Conservation (phyloP, 2,113 vertebrate genomes). For the Sturnira hondurensis region DNA sequence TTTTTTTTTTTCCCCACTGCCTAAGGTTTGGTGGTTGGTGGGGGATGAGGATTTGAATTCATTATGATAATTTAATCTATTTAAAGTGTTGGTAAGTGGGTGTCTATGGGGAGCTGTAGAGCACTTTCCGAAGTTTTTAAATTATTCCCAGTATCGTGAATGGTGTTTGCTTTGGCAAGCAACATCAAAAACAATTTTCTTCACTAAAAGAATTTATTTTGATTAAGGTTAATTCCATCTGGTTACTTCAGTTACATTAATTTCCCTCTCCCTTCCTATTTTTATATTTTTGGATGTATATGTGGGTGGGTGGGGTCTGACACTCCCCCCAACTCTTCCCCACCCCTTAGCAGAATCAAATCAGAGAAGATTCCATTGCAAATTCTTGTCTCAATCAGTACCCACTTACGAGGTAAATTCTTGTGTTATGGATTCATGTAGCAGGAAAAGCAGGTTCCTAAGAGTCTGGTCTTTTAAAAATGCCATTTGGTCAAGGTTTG, state of each 20-base stretch:
- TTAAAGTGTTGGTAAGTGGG: not conserved
- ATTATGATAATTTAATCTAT: not conserved
- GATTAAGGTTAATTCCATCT: not conserved
- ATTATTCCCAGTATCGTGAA: not conserved
- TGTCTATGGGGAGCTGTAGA: not conserved
- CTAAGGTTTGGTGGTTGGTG: not conserved
- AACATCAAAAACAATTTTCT: not conserved
- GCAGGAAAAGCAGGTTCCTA: not conserved
- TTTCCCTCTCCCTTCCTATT: not conserved
- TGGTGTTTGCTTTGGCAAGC: not conserved
- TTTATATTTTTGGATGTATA: not conserved
- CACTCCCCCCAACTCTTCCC: no score
- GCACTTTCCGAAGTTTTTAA: not conserved
- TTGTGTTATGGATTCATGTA: not conserved
- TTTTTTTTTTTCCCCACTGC: conserved; percentile 31
- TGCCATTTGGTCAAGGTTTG: not conserved
- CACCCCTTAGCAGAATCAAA: not conserved
- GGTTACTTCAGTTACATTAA: not conserved
- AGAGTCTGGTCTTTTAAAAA: not conserved
- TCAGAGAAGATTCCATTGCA: not conserved
- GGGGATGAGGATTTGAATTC: not conserved
- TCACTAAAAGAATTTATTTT: not conserved
- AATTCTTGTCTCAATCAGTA: not conserved
- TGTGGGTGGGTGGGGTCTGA: not conserved
- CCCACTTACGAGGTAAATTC: not conserved